These are phyloP conservation scores for Onychostoma macrolepis DNA, from an alignment of 2,113 vertebrate genomes.

Conservation along the genomic window DNA sequence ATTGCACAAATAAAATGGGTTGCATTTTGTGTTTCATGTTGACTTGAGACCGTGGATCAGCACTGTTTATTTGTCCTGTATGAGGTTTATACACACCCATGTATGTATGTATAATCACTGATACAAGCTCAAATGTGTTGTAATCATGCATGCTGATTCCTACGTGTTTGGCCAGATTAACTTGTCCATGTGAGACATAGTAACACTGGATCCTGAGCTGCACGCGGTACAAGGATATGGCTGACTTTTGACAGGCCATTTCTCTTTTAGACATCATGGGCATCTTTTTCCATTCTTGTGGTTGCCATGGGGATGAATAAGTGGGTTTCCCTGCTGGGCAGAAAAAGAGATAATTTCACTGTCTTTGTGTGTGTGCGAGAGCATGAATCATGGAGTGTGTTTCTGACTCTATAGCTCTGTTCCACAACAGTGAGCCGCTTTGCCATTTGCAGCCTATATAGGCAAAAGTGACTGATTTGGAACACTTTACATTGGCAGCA, in stretches of 20 bases:
- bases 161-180: constrained; percentile 1
- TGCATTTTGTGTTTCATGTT: neutral
- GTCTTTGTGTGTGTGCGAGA: constrained; percentile 44
- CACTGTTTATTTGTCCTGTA: neutral
- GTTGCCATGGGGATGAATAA: constrained; percentile 42
- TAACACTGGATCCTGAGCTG: neutral
- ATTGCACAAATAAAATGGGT: neutral
- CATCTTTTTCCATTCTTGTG: constrained; percentile 36
- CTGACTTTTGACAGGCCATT: constrained; percentile 41
- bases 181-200: constrained; percentile 17
- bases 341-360: constrained; percentile 43
- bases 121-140: constrained; percentile 13
- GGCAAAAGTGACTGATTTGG: neutral
- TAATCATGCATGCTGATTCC: neutral
- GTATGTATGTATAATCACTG: constrained; percentile 5
- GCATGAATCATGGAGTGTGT: constrained; percentile 19
- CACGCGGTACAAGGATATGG: neutral
- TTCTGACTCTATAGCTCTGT: neutral
- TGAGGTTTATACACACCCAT: neutral
- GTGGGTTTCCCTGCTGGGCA: constrained; percentile 37
- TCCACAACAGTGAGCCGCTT: neutral
- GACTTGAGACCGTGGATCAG: neutral
- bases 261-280: constrained; percentile 36
- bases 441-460: neutral
- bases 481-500: neutral